Evolutionary conservation across 2,888 invertebrate species (phyloP).

Genomic region (Deroplatys truncata): DNA sequence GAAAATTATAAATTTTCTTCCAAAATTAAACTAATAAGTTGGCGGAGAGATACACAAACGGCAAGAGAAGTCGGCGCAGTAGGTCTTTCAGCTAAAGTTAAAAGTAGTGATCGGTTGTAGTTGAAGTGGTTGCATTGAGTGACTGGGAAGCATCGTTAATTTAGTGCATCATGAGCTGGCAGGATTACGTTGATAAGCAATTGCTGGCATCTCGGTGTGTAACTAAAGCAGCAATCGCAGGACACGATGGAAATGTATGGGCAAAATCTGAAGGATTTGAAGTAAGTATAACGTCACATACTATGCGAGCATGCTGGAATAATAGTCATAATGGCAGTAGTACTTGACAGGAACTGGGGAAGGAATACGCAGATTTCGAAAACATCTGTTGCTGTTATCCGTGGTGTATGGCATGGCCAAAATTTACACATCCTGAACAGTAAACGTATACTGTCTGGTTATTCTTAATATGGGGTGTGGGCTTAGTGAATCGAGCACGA

Average conservation of each 20-base stretch:
- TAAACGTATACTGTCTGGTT: background rate
- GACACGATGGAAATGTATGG: slow-evolving; percentile 94
- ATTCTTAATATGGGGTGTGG: background rate
- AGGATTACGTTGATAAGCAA: slow-evolving; percentile 97
- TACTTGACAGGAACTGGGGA: background rate
- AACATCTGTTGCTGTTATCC: background rate
- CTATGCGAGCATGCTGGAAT: background rate
- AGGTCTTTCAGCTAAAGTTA: slow-evolving; percentile 28
- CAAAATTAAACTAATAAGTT: background rate
- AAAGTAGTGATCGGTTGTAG: slow-evolving; percentile 32
- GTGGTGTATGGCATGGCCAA: too few relatives aligned
- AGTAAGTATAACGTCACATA: slow-evolving; percentile 62
- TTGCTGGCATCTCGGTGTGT: slow-evolving; percentile 93
- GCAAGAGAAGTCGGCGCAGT: slow-evolving; percentile 23
- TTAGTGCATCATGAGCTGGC: slow-evolving; percentile 81
- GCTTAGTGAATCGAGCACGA: background rate
- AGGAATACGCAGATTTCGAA: background rate
- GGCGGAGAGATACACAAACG: slow-evolving; percentile 29
- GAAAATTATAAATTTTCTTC: background rate
- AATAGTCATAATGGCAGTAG: background rate
- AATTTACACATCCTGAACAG: too few relatives aligned
- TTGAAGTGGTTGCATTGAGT: slow-evolving; percentile 29
- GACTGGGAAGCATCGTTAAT: slow-evolving; percentile 6
- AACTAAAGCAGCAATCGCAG: slow-evolving; percentile 90
- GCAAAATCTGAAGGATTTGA: slow-evolving; percentile 91